Conservation (phyloP, 1,140 invertebrate genomes). For the Octopus sinensis region DNA sequence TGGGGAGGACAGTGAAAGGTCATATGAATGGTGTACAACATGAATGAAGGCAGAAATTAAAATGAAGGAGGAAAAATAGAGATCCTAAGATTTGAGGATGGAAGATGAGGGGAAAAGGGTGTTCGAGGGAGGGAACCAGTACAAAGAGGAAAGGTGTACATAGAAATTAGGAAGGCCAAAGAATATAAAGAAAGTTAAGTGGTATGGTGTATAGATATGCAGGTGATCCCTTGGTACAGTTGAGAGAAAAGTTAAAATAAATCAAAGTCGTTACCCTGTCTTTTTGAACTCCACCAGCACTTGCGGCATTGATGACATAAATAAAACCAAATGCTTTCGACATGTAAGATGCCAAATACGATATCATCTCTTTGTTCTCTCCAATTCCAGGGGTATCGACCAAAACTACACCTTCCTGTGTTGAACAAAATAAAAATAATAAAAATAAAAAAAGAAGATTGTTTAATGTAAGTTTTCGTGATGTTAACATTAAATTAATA, state of each 20-base stretch:
- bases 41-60: background rate
- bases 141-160: too few relatives aligned
- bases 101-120: too few relatives aligned
- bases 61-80: background rate
- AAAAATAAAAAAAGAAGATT: background rate
- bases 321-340: conserved; percentile 40
- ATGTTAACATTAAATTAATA: too few relatives aligned
- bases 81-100: background rate
- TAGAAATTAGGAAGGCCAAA: too few relatives aligned
- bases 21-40: background rate
- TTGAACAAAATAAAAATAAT: background rate
- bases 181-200: too few relatives aligned
- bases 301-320: conserved; percentile 41
- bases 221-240: too few relatives aligned
- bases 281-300: conserved; percentile 40
- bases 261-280: conserved; percentile 33
- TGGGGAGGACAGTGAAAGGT: background rate
- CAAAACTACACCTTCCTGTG: conserved; percentile 41
- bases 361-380: conserved; percentile 31
- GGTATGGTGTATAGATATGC: too few relatives aligned
- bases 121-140: too few relatives aligned
- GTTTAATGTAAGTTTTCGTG: too few relatives aligned
- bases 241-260: background rate
- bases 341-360: conserved; percentile 34
- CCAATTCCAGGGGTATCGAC: conserved; percentile 47